phyloP scores from a whole-genome alignment of 2,113 vertebrate species.

The Notarius lentiginosus region DNA sequence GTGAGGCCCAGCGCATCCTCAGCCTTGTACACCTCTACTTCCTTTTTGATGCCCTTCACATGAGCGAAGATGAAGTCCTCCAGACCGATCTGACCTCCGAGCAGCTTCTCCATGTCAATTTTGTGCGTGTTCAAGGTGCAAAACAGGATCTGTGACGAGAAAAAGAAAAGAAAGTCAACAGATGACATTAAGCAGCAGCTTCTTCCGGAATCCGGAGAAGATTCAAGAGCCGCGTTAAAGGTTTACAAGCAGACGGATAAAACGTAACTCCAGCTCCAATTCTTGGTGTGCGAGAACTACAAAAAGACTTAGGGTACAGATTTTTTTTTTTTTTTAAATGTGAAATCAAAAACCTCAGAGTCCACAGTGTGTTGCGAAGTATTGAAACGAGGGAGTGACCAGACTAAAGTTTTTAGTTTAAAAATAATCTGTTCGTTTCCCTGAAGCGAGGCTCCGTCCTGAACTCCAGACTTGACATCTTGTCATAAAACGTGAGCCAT shows the following conservation, averaged over 20 bases:
- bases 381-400: neutral
- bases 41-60: conserved; percentile 86
- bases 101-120: conserved; percentile 92
- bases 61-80: conserved; percentile 98
- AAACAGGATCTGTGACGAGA: conserved; percentile 85
- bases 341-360: neutral
- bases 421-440: neutral
- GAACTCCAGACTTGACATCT: neutral
- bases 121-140: conserved; percentile 96
- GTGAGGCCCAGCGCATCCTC: conserved; percentile 91
- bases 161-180: conserved; percentile 3
- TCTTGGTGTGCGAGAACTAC: neutral
- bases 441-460: neutral
- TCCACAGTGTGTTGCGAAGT: neutral
- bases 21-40: conserved; percentile 85
- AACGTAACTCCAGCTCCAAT: neutral
- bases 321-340: neutral
- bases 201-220: neutral
- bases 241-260: neutral
- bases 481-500: too few relatives aligned
- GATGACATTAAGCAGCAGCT: neutral
- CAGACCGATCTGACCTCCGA: conserved; percentile 90
- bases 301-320: neutral
- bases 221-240: neutral
- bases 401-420: conserved; percentile 4